Conservation (phyloP, 2,113 vertebrate genomes). For the Odontesthes bonariensis region DNA sequence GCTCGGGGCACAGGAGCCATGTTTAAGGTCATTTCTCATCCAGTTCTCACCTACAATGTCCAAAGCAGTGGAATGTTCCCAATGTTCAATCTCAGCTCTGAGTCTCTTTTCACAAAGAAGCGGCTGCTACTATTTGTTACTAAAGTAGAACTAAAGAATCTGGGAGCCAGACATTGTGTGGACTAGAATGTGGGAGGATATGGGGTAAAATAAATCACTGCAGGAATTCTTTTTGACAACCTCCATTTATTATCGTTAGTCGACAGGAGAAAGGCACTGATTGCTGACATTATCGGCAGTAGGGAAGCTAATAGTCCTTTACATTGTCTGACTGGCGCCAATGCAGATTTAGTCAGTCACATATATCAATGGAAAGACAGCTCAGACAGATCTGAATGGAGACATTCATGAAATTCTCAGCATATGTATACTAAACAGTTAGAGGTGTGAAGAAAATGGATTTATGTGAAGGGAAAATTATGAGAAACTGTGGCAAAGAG, state of each 20-base stretch:
- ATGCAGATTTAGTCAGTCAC: slow-evolving; percentile 2
- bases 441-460: background rate
- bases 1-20: background rate
- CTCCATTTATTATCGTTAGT: slow-evolving; percentile 33
- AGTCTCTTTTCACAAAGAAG: background rate
- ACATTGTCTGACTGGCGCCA: background rate
- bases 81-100: background rate
- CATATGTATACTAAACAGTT: background rate
- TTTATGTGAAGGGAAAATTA: background rate
- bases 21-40: slow-evolving; percentile 29
- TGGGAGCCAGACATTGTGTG: background rate
- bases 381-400: background rate
- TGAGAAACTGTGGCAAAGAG: background rate
- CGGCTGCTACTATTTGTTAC: background rate
- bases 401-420: background rate
- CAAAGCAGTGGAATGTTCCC: background rate
- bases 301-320: slow-evolving; percentile 35
- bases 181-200: background rate
- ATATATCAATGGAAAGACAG: background rate
- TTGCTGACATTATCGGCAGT: slow-evolving; percentile 33
- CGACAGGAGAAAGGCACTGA: slow-evolving; percentile 3
- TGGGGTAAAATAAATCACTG: slow-evolving; percentile 18
- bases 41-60: background rate
- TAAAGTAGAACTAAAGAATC: background rate
- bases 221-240: slow-evolving; percentile 27